Evolutionary conservation across 2,888 invertebrate genomes (phyloP).

Genomic region (Lochmaea capreae): DNA sequence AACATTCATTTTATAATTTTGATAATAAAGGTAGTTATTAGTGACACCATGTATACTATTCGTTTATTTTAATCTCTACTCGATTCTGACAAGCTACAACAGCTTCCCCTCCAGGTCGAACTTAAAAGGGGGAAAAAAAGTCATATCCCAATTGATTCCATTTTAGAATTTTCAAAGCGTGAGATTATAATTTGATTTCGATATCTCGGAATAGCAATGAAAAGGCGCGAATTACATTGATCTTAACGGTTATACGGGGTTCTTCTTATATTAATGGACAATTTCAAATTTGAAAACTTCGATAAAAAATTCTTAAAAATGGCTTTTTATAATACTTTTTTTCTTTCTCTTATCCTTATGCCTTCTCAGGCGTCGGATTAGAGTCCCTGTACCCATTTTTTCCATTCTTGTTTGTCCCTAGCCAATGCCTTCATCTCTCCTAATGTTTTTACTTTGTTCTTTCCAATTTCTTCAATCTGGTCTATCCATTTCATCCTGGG

Average conservation of each 20-base stretch:
- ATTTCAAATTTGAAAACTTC: not conserved
- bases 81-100: not conserved
- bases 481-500: no score
- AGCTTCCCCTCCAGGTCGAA: slow-evolving; percentile 1
- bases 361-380: no score
- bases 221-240: slow-evolving; percentile 29
- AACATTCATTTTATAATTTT: no score
- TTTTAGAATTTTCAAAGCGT: slow-evolving; percentile 41
- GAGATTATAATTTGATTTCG: slow-evolving; percentile 47
- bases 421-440: no score
- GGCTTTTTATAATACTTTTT: no score
- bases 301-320: no score
- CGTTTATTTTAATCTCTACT: slow-evolving; percentile 9
- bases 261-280: not conserved
- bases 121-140: slow-evolving; percentile 36
- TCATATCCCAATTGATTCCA: slow-evolving; percentile 44
- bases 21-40: no score
- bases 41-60: slow-evolving; percentile 1
- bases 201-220: slow-evolving; percentile 34
- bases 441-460: no score
- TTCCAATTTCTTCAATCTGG: no score
- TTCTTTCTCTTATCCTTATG: no score
- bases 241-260: slow-evolving; percentile 9
- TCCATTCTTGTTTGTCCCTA: no score
- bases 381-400: no score